These are phyloP conservation scores for Periophthalmus magnuspinnatus DNA, from an alignment of 2,797 vertebrate genomes.

Conservation along the genomic window DNA sequence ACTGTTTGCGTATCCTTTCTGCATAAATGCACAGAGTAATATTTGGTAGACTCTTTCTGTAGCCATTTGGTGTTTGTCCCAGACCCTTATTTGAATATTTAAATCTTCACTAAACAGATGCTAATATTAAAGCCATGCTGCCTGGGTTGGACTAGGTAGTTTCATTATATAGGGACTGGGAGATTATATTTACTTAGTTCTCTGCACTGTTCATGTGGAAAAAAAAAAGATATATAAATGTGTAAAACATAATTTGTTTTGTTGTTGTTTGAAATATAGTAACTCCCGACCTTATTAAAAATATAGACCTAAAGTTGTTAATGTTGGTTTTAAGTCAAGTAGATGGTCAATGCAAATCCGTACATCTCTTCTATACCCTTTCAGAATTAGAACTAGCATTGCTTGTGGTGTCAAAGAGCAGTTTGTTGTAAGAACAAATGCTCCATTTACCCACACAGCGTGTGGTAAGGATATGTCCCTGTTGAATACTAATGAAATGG, in stretches of 20 bases:
- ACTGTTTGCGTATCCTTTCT: conserved; percentile 96
- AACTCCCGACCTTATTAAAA: not conserved
- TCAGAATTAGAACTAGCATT: conserved; percentile 28
- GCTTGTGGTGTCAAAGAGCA: conserved; percentile 62
- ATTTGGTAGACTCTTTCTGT: conserved; percentile 9
- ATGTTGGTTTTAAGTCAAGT: conserved; percentile 55
- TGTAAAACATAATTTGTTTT: conserved; percentile 37
- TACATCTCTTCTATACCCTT: conserved; percentile 52
- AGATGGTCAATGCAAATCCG: conserved; percentile 64
- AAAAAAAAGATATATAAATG: no score
- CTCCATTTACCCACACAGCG: conserved; percentile 57
- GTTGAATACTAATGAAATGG: conserved; percentile 54
- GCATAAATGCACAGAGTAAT: conserved; percentile 5
- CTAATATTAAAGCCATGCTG: not conserved
- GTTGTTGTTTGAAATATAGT: conserved; percentile 7
- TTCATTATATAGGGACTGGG: not conserved
- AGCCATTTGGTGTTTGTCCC: conserved; percentile 47
- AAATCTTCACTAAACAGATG: not conserved
- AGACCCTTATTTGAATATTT: conserved; percentile 9
- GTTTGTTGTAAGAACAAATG: conserved; percentile 67
- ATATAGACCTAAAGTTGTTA: conserved; percentile 39
- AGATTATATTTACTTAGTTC: not conserved
- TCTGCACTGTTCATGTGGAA: not conserved
- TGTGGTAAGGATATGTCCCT: conserved; percentile 39
- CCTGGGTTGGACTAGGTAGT: no score